These are phyloP conservation scores for Ailurus styani DNA, from an alignment of 2,113 vertebrate genomes.

Conservation along the genomic window DNA sequence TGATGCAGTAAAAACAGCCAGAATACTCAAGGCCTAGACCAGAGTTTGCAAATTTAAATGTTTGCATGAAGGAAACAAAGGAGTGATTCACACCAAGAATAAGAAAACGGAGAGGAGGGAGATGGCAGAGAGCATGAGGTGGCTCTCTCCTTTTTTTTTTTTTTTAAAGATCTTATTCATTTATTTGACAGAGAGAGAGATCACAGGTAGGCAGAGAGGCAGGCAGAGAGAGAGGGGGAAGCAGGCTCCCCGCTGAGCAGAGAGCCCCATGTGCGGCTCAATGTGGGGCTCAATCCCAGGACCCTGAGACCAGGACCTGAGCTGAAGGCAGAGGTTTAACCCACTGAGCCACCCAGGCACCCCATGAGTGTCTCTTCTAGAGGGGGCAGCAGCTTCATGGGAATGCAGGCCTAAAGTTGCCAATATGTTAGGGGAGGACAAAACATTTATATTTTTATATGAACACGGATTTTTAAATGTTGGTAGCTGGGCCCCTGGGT, in stretches of 20 bases:
- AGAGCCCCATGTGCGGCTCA: no score
- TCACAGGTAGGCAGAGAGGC: no score
- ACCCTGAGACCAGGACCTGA: no score
- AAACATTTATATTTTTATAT: not conserved
- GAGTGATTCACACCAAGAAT: not conserved
- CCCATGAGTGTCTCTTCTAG: not conserved
- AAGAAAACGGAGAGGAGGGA: not conserved
- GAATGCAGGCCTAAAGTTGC: not conserved
- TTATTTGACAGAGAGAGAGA: no score
- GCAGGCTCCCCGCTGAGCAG: no score
- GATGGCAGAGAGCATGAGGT: not conserved
- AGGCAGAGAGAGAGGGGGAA: no score
- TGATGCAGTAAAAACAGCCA: not conserved
- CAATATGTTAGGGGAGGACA: not conserved
- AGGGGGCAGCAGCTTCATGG: not conserved
- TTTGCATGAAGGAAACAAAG: not conserved
- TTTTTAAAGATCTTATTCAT: no score
- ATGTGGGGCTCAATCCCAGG: no score
- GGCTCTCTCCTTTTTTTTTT: no score
- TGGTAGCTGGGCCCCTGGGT: no score
- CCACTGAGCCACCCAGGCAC: no score
- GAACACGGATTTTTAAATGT: not conserved
- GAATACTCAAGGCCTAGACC: not conserved
- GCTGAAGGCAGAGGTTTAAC: no score
- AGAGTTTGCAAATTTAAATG: not conserved